These are phyloP conservation scores for Scaptodrosophila latifasciaeformis DNA, from an alignment of 2,888 invertebrate genomes.

Conservation along the genomic window DNA sequence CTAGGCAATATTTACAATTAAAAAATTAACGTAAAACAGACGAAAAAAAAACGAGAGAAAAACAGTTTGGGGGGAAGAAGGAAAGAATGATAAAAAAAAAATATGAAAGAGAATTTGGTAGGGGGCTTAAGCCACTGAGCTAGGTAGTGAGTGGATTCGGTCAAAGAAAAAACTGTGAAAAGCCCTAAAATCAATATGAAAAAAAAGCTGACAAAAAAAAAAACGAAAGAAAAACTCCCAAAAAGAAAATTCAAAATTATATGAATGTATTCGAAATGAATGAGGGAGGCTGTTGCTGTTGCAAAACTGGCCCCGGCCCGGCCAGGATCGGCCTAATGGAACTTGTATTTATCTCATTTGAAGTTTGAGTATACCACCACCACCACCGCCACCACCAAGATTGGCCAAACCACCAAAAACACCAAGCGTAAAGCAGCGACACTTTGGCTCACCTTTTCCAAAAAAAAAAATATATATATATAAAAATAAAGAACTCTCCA, in stretches of 20 bases:
- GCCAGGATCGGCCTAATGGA: slow-evolving; percentile 52
- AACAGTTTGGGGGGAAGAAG: neutral
- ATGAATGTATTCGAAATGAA: slow-evolving; percentile 59
- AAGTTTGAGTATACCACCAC: slow-evolving; percentile 40
- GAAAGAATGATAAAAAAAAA: neutral
- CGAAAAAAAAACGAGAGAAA: slow-evolving; percentile 30
- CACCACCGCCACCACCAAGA: slow-evolving; percentile 16
- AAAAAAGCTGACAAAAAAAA: slow-evolving; percentile 33
- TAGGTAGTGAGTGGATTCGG: slow-evolving; percentile 1
- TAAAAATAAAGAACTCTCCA: slow-evolving; percentile 8
- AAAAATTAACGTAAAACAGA: slow-evolving; percentile 69
- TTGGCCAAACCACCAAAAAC: slow-evolving; percentile 7
- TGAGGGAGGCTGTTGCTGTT: neutral
- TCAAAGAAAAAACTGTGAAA: slow-evolving; percentile 54
- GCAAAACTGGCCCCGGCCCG: neutral
- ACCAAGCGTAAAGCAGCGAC: slow-evolving; percentile 40
- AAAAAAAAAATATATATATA: too few species aligned
- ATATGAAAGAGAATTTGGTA: neutral
- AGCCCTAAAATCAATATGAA: slow-evolving; percentile 61
- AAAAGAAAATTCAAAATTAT: slow-evolving; percentile 42
- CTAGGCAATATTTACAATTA: slow-evolving; percentile 68
- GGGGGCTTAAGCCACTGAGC: slow-evolving; percentile 2
- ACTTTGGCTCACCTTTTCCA: slow-evolving; percentile 59
- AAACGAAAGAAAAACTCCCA: slow-evolving; percentile 21
- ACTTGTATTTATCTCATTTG: slow-evolving; percentile 68